These are phyloP conservation scores for Hypomecis punctinalis DNA, from an alignment of 2,888 invertebrate genomes.

Conservation along the genomic window DNA sequence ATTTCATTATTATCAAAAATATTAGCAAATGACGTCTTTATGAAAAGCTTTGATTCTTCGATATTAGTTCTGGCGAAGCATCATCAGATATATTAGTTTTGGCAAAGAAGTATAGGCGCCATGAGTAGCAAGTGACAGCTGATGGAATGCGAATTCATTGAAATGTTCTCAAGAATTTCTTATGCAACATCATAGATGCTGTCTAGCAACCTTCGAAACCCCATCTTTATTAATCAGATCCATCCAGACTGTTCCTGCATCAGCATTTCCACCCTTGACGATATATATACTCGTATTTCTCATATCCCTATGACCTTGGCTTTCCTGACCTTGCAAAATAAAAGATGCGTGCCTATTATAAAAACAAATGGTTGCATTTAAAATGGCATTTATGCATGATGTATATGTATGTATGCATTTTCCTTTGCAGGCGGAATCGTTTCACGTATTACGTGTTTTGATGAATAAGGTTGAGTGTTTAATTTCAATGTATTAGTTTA, in stretches of 20 bases:
- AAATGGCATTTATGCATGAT: constrained; percentile 49
- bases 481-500: constrained; percentile 22
- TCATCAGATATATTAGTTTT: background rate
- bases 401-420: constrained; percentile 27
- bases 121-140: background rate
- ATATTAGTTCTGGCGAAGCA: no score
- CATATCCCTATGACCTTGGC: constrained; percentile 53
- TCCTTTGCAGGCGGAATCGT: constrained; percentile 43
- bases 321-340: constrained; percentile 52
- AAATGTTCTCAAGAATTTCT: constrained; percentile 11
- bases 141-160: background rate
- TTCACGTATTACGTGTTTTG: constrained; percentile 39
- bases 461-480: constrained; percentile 37
- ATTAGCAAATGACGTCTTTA: no score
- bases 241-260: constrained; percentile 60
- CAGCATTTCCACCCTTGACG: constrained; percentile 57
- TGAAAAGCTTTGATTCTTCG: no score
- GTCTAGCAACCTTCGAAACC: constrained; percentile 2
- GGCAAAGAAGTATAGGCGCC: background rate
- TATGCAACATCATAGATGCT: constrained; percentile 12
- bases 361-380: constrained; percentile 55
- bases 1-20: no score
- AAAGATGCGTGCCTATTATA: constrained; percentile 56
- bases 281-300: constrained; percentile 12
- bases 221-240: constrained; percentile 46